Evolutionary conservation across 2,888 invertebrate species (phyloP), one percentile per base, ranked within the genome.

Genomic region (Drosophila putrida): DNA sequence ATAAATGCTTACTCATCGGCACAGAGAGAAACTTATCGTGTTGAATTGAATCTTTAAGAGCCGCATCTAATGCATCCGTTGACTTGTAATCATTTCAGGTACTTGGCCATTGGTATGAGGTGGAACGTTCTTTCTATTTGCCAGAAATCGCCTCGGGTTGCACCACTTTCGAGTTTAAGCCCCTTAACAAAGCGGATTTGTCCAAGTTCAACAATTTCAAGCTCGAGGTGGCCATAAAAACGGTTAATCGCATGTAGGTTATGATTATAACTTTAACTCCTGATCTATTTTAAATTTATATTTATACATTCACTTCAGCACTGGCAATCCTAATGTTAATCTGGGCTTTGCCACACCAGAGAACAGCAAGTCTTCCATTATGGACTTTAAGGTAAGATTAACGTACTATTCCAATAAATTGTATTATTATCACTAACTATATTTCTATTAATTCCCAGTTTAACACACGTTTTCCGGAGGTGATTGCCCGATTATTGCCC

Each of bases 21-120:
- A 6, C 13, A 49, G 58, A 70, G 75, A 66, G 80, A 82, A 85
- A 79, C 76, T 61, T 60, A 39, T 50, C 36, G 33, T 50, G 28
- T 11, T 15, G 9, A 20, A n/a, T 41, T 13, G 47, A 3, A 59
- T 47, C 36, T 62, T 50, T 39, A 54, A 49, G 36, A 58, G 13
- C 3, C 39, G 43, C 44, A 35, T 71, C 54, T 63, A 70, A 58
- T 47, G 15, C 13, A 38, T 47, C 6, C 36, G 35, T 49, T 8
- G 8, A 20, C 54, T 41, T 50, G 10, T 36, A 15, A 51, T 41
- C 9, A 35, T 28, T 77, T 85, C 13, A 92, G 92, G 91, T 93
- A 54, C 90, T 96, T 94, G 95, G 96, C 91, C 93, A 94, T 73
- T 96, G 96, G 96, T 96, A 94, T 89, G 96, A 96, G 92, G 95